phyloP scores from a whole-genome alignment of 1,140 invertebrate genomes.

The Monochamus saltuarius region DNA sequence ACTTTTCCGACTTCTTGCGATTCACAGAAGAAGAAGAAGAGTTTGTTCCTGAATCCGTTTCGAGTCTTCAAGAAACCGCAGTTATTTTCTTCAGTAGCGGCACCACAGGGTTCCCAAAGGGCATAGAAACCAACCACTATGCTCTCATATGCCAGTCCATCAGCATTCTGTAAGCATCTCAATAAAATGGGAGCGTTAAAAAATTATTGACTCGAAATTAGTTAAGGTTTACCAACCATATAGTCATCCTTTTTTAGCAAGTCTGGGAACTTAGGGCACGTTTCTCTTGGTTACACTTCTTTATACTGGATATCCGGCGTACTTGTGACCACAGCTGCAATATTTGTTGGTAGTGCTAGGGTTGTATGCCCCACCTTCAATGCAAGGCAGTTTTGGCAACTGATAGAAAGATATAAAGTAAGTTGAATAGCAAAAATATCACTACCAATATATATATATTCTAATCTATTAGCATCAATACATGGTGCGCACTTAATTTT shows the following conservation, averaged over 20 bases:
- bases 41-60: conserved; percentile 36
- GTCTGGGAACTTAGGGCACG: conserved; percentile 4
- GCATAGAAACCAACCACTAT: conserved; percentile 66
- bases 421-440: too few relatives aligned
- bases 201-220: too few relatives aligned
- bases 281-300: conserved; percentile 29
- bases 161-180: conserved; percentile 20
- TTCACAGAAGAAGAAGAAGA: conserved; percentile 26
- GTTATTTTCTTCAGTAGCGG: conserved; percentile 62
- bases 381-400: conserved; percentile 45
- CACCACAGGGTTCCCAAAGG: conserved; percentile 75
- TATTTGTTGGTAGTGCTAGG: conserved; percentile 38
- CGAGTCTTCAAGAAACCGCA: conserved; percentile 40
- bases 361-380: conserved; percentile 48
- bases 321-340: conserved; percentile 31
- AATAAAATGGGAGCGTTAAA: too few relatives aligned
- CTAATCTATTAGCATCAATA: too few relatives aligned
- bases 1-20: conserved; percentile 31
- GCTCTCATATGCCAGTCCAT: conserved; percentile 24
- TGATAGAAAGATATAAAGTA: conserved; percentile 53
- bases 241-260: not conserved
- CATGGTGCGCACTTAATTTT: too few relatives aligned
- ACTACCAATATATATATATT: too few relatives aligned
- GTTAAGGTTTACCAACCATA: too few relatives aligned
- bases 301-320: conserved; percentile 42